Conservation (phyloP, 2,113 vertebrate genomes). For the Rhabdomys dilectus region DNA sequence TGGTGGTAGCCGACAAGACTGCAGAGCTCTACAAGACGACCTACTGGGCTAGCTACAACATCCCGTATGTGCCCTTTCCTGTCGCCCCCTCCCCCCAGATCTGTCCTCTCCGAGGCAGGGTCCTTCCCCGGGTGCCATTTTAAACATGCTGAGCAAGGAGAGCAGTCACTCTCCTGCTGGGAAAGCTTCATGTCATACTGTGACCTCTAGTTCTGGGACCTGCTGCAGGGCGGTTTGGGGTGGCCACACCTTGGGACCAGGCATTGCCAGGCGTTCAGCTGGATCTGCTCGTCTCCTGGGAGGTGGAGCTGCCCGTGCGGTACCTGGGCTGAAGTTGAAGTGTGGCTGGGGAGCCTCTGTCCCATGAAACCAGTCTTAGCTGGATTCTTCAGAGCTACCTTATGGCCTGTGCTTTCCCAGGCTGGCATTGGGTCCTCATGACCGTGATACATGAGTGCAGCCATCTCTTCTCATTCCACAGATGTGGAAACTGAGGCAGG, state of each 20-base stretch:
- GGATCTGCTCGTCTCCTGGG: not conserved
- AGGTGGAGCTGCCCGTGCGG: not conserved
- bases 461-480: not conserved
- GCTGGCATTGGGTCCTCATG: not conserved
- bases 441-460: not conserved
- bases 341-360: not conserved
- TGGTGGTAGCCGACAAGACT: constrained; percentile 90
- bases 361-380: not conserved
- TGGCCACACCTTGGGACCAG: rapidly evolving
- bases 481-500: not conserved
- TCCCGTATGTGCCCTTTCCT: constrained; percentile 89
- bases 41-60: constrained; percentile 98
- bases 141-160: not conserved
- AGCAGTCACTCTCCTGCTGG: not conserved
- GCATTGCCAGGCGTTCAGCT: not conserved
- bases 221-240: rapidly evolving
- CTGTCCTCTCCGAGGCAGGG: not conserved
- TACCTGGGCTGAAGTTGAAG: not conserved
- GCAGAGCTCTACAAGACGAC: constrained; percentile 90
- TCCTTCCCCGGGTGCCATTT: not conserved
- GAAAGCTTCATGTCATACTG: rapidly evolving
- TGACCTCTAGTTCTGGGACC: too few species aligned
- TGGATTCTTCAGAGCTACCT: not conserved
- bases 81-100: too few species aligned
- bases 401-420: not conserved